Base-by-base conservation (phyloP, 2,113 vertebrate genomes). In the Noctilio leporinus region DNA sequence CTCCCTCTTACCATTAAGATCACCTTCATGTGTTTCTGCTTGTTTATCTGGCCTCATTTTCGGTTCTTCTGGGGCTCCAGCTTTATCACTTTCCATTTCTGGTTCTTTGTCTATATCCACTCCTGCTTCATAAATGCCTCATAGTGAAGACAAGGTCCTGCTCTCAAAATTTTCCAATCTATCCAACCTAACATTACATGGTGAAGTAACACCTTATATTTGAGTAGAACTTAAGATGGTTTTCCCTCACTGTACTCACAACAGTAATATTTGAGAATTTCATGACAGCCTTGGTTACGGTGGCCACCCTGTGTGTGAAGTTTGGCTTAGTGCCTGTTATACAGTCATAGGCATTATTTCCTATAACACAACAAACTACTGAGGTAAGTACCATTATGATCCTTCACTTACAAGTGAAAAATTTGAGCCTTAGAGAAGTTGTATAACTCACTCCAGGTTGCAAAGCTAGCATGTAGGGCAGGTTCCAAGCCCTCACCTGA, bases 361-460 rank as follows among this genome's bases (percentile, higher is more conserved):
- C 86, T 93, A 53, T 24, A 78, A 82, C 47, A 82, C 51, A 86
- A 40, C 76, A 82, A 64, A 75, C 65, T 65, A 69, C 91, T 94
- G 96, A 97, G 92, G 95, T 97, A 92, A 94, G 91, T 20, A 7
- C 77, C 96, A 97, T 97, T 97, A 45, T 97, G 96, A 97, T 64
- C 93, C 64, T 24, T 76, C 77, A 55, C 88, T 53, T 35, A 70
- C 85, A 89, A 49, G 67, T 69, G 85, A 88, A 75, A 64, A 91
- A 85, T 75, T 4, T 92, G 72, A 87, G 33, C 85, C 57, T 76
- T 51, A n/a, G 33, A 55, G 57, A 92, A 84, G 70, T 55, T 59
- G 65, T 14, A 49, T 43, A n/a, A 64, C 72, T 83, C 38, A 4
- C n/a, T 72, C 45, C n/a, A 49, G 40, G 40, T 88, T 65, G 73